Base-by-base conservation (phyloP, 2,888 invertebrate species). In the Protophormia terraenovae region DNA sequence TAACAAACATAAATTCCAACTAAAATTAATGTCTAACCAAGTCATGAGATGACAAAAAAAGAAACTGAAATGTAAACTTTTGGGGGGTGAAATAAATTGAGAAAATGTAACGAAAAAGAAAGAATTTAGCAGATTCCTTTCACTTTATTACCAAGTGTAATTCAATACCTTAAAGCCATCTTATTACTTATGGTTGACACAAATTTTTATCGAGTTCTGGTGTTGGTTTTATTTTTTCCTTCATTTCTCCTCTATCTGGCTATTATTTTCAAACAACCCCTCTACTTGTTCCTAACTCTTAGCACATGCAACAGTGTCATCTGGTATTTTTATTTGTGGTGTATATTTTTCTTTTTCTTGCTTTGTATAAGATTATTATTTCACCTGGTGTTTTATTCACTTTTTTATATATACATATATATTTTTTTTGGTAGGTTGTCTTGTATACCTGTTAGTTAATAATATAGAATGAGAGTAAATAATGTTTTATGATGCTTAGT, bases 1-100 rank as follows among this genome's bases (percentile, higher is more conserved):
- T 72, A 72, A 76, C 82, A 75, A 84, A 86, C 84, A 84, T 84
- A 84, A 84, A 86, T 86, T 81, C 27, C 66, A 22, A 83, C 50
- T 19, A 50, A 83, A 79, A 82, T 82, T 69, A 78, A 85, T 78
- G 85, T 73, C 67, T 73, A 55, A 50, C 14, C 45, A 72, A 72
- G 41, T n/a, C n/a, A 72, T 3, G 27, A n/a, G 47, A 62, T 62
- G 10, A 41, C 16, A 76, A 14, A 6, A 73, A 45, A n/a, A 24
- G 55, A 66, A 27, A 32, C 53, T 22, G 27, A 55, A 55, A 7
- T 2, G 12, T 19, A 1, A 58, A 66, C 69, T 35, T 60, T 69
- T 24, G 27, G 8, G 41, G 27, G 41, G 27, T 58, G 50, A 45
- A 22, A 77, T 60, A 60, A 53, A 69, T 73, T 53, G 32, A 19